Conservation (phyloP, 2,797 vertebrate genomes). For the Alectoris magna region DNA sequence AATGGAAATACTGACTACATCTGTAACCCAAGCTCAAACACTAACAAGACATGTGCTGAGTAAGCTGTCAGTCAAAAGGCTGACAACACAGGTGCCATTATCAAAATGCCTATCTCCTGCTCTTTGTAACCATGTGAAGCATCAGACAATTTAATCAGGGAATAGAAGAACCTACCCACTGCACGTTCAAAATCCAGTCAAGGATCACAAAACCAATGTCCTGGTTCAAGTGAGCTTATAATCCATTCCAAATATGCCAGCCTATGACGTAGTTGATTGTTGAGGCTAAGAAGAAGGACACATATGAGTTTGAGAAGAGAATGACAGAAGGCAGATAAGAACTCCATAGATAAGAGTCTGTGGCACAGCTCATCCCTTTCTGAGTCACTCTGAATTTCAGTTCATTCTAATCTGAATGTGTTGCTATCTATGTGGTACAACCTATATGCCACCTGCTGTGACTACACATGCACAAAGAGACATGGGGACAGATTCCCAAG, state of each 20-base stretch:
- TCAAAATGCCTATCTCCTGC: not conserved
- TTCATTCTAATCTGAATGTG: not conserved
- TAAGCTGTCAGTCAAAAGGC: not conserved
- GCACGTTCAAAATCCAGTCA: not conserved
- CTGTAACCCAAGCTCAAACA: not conserved
- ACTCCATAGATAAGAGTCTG: not conserved
- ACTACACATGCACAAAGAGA: not conserved
- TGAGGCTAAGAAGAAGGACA: not conserved
- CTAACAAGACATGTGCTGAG: not conserved
- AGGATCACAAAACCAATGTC: not conserved
- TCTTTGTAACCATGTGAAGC: not conserved
- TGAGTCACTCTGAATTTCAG: not conserved
- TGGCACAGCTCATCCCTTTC: not conserved
- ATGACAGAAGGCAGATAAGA: not conserved
- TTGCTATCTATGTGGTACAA: not conserved
- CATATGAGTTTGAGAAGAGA: not conserved
- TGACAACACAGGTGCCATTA: not conserved
- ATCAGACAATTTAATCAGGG: not conserved
- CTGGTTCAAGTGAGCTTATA: not conserved
- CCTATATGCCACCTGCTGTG: conserved; percentile 23
- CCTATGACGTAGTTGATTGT: not conserved
- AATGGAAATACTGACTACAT: not conserved
- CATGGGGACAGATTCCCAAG: not conserved
- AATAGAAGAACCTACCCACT: not conserved
- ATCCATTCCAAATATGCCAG: not conserved